Base-by-base conservation (phyloP, 2,888 invertebrate genomes). In the Abscondita cerata region DNA sequence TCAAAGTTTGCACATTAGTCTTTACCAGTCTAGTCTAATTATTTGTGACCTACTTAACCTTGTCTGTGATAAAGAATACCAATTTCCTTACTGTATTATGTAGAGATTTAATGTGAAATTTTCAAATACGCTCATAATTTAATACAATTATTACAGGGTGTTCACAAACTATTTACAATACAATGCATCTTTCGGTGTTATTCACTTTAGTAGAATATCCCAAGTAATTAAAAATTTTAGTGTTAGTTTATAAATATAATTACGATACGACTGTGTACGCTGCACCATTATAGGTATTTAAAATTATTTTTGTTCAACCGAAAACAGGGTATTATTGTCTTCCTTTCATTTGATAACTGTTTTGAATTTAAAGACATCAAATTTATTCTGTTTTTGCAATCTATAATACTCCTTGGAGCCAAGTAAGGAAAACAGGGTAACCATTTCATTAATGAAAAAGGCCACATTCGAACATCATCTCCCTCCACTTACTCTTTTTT, bases 21-120 rank as follows among this genome's bases (percentile, higher is more conserved):
- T 9, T 62, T 48, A 41, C 48, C 19, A 41, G 19, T 58, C 58
- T 64, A 64, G 64, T 64, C 64, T 46, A 62, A 62, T 65, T 65
- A 60, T 61, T 59, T 62, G 59, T 59, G 70, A 79, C 79, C 78
- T 78, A 78, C 72, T 73, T 76, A 75, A 80, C 78, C 80, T 78
- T 77, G 77, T 79, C 80, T 80, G 80, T 80, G 80, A 80, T 79
- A 78, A 73, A 75, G 72, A 78, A 80, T 80, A 80, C 80, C 79
- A 80, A 80, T 78, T 80, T 78, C 78, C 77, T 77, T 68, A 70
- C 25, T 61, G 65, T 69, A 62, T 67, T 65, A 65, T 59, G 52
- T 63, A 59, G n/a, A n/a, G 52, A 63, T 58, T 58, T 66, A 51
- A 66, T 59, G 57, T 51, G 54, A 55, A 59, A 65, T 59, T 65